Evolutionary conservation across 2,797 vertebrate genomes (phyloP).

Genomic region (Sebastes goodei): DNA sequence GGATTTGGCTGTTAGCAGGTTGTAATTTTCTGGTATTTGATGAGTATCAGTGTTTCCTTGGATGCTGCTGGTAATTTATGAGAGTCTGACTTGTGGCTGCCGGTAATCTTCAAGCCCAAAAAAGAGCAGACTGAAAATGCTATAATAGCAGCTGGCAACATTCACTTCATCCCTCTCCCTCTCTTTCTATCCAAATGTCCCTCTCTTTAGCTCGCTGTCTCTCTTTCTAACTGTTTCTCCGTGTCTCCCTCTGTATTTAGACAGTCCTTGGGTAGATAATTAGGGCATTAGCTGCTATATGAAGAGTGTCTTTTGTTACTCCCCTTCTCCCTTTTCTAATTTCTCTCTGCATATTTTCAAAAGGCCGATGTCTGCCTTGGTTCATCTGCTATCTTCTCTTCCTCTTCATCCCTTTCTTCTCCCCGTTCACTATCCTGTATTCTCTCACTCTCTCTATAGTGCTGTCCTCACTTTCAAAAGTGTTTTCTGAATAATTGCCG

Average conservation of each 20-base stretch:
- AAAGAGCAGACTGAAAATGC: conserved; percentile 55
- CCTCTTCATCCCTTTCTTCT: not conserved
- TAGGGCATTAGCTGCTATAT: conserved; percentile 58
- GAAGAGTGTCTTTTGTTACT: conserved; percentile 57
- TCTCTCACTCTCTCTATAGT: not conserved
- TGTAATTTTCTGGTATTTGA: conserved; percentile 53
- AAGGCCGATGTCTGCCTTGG: conserved; percentile 32
- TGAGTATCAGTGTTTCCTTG: conserved; percentile 40
- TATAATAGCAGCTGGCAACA: conserved; percentile 51
- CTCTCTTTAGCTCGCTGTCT: conserved; percentile 12
- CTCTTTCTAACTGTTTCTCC: conserved; percentile 11
- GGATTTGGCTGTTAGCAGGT: conserved; percentile 42
- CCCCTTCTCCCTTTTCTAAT: conserved; percentile 51
- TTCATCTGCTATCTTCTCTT: conserved; percentile 29
- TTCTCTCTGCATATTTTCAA: conserved; percentile 55
- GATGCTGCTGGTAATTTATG: conserved; percentile 52
- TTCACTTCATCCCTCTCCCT: conserved; percentile 30
- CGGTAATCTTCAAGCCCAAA: conserved; percentile 42
- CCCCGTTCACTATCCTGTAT: not conserved
- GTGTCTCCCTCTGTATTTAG: conserved; percentile 37
- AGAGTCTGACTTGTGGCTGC: conserved; percentile 33
- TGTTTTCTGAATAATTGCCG: conserved; percentile 18
- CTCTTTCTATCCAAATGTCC: conserved; percentile 19
- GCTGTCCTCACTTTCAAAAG: conserved; percentile 30
- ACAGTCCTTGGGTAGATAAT: conserved; percentile 61